Evolutionary conservation across 2,113 vertebrate genomes (phyloP).

Genomic region (Formicarius rufipectus): DNA sequence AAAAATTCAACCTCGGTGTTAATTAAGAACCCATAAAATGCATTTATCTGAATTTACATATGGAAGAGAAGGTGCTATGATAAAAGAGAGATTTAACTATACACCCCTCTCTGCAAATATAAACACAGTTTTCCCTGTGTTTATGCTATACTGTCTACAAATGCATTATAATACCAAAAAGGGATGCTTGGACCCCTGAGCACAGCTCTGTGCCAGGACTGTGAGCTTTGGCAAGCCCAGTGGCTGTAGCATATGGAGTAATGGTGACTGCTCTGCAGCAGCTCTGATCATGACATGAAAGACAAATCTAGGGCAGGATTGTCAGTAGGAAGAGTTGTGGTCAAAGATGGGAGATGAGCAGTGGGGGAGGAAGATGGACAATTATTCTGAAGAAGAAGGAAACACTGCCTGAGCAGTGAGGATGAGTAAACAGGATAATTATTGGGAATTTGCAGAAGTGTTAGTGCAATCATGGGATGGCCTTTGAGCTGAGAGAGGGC

Average conservation of each 20-base stretch:
- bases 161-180: neutral
- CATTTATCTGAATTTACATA: conserved; percentile 29
- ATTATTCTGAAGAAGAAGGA: neutral
- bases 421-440: conserved; percentile 41
- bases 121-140: neutral
- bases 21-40: neutral
- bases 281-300: neutral
- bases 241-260: neutral
- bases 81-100: neutral
- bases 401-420: neutral
- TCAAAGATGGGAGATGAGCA: neutral
- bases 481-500: neutral
- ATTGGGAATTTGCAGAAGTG: conserved; percentile 25
- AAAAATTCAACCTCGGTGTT: neutral
- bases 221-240: neutral
- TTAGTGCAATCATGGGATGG: neutral
- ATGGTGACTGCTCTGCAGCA: neutral
- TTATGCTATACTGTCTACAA: conserved; percentile 1
- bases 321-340: neutral
- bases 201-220: neutral
- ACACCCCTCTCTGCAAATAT: neutral
- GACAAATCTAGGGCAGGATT: neutral
- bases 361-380: neutral
- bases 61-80: neutral
- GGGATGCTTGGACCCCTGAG: neutral